phyloP scores from a whole-genome alignment of 2,113 vertebrate species.

The Stictonetta naevosa region DNA sequence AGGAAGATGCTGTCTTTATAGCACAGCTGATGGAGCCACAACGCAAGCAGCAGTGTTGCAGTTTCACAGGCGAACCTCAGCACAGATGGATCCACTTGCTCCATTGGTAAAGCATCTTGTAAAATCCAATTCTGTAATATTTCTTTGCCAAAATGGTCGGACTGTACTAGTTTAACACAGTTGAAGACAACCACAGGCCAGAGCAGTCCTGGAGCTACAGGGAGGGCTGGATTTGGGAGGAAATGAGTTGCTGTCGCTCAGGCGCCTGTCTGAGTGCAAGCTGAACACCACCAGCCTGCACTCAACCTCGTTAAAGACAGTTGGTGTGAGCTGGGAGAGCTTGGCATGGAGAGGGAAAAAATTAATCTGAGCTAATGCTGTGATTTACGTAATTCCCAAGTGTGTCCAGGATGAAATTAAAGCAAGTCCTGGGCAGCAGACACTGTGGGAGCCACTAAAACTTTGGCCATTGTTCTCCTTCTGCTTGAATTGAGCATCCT shows the following conservation, averaged over 20 bases:
- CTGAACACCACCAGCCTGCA: background rate
- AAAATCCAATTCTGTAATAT: background rate
- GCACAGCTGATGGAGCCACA: background rate
- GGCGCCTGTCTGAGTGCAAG: background rate
- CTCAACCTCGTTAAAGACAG: background rate
- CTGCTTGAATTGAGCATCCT: background rate
- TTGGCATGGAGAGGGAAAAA: background rate
- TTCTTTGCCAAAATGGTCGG: background rate
- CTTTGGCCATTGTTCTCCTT: background rate
- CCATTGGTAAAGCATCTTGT: background rate
- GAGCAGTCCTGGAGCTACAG: background rate
- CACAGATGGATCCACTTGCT: background rate
- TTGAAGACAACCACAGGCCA: background rate
- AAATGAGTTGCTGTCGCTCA: background rate
- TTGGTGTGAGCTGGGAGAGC: background rate
- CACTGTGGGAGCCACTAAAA: background rate
- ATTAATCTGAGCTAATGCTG: background rate
- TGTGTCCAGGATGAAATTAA: background rate
- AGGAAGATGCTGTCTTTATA: background rate
- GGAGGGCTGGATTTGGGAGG: background rate
- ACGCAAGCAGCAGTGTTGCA: background rate
- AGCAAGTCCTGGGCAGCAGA: background rate
- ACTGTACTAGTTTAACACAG: background rate
- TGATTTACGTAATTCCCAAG: background rate
- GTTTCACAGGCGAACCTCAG: background rate